Evolutionary conservation across 2,113 vertebrate species (phyloP).

Genomic region (Tachuris rubrigastra): DNA sequence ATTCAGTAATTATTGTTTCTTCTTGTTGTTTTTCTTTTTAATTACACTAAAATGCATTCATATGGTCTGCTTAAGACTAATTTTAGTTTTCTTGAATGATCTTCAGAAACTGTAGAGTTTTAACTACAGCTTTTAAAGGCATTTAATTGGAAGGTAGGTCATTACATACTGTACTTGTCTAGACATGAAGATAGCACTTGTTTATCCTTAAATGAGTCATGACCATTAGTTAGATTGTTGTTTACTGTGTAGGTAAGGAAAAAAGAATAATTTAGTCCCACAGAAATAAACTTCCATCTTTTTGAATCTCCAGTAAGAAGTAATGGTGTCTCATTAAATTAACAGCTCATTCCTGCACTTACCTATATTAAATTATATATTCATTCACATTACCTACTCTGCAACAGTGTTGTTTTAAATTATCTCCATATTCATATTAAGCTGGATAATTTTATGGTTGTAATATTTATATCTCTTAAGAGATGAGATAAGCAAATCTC

Average conservation of each 20-base stretch:
- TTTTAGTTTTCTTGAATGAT: neutral
- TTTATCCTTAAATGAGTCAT: slow-evolving; percentile 32
- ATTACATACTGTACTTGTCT: neutral
- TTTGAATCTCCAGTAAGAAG: neutral
- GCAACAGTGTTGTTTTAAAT: neutral
- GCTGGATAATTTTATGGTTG: neutral
- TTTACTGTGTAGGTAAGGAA: neutral
- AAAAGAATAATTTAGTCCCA: neutral
- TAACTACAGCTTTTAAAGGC: neutral
- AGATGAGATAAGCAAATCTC: neutral
- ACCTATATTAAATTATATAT: slow-evolving; percentile 41
- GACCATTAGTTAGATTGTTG: neutral
- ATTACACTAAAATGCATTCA: neutral
- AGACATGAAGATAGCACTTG: neutral
- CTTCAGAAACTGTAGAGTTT: neutral
- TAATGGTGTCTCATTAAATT: slow-evolving; percentile 9
- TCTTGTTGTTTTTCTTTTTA: neutral
- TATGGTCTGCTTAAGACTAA: neutral
- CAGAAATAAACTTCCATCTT: slow-evolving; percentile 24
- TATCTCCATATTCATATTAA: neutral
- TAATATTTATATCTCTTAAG: neutral
- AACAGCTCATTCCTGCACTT: slow-evolving; percentile 23
- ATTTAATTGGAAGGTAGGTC: slow-evolving; percentile 1
- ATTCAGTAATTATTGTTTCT: neutral
- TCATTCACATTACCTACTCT: neutral